Base-by-base conservation (phyloP, 2,113 vertebrate species). In the Sylvicapra grimmia region DNA sequence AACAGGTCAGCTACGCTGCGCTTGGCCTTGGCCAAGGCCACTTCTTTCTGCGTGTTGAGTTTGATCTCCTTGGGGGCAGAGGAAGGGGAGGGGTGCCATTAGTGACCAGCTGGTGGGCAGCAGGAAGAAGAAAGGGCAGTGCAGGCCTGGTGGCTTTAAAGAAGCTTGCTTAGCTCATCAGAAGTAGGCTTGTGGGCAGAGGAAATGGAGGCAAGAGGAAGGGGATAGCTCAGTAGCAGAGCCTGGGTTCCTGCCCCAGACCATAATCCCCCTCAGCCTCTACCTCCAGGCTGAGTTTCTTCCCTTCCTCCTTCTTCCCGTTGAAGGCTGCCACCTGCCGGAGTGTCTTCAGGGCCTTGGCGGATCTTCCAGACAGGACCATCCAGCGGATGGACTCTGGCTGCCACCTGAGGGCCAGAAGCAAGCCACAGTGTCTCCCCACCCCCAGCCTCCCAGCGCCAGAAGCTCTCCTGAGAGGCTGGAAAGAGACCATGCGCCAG, bases 381-480 rank as follows among this genome's bases (percentile, higher is more conserved):
- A 99, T 95, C 99, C 99, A 99, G 36, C 99, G 99, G 5, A 99
- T 98, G 0, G 99, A 99, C 97, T 99, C 99, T 51, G 99, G 98
- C 61, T 99, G 98, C 98, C 99, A 99, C 99, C 99, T 99, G 98
- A 56, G 92, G 33, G 85, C 25, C 86, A 95, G 92, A 92, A 61
- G 72, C 72, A 68, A 90, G 65, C 86, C 92, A 44, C 19, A 85
- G 47, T 3, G 63, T 51, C 80, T 59, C 11, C 36, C 31, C 2
- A 2, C 13, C 53, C 21, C 53, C 23, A 8, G 9, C 53, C 21
- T n/a, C 40, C 63, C 85, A 6, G 6, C 0, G 29, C 90, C 44
- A 58, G 85, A 90, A 31, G 33, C 16, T 61, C 82, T 18, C 68
- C 65, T 7, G n/a, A 89, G 63, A 83, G 47, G 19, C 51, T 51